phyloP scores from a whole-genome alignment of 2,797 vertebrate genomes.

The Gadopsis bispinosus region DNA sequence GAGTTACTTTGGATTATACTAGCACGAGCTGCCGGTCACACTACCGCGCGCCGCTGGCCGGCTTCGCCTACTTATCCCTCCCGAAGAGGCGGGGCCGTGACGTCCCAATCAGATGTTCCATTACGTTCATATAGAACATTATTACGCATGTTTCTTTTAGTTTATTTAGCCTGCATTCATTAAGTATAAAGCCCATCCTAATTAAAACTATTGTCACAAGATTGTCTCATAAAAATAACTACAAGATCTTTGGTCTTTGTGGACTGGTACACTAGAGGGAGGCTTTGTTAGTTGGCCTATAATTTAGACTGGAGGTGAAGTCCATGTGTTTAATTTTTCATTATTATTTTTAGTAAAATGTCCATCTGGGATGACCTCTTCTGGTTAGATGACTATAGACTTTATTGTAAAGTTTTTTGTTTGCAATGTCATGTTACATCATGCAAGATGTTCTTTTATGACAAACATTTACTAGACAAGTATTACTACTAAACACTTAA shows the following conservation, averaged over 20 bases:
- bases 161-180: background rate
- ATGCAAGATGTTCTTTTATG: background rate
- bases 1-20: rapidly evolving
- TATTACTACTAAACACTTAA: background rate
- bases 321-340: background rate
- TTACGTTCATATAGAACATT: background rate
- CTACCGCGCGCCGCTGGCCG: rapidly evolving
- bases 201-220: background rate
- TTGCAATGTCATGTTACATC: background rate
- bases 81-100: rapidly evolving
- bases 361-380: background rate
- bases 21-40: rapidly evolving
- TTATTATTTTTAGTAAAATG: background rate
- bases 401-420: background rate
- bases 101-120: too few relatives aligned
- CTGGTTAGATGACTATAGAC: background rate
- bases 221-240: background rate
- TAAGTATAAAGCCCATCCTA: background rate
- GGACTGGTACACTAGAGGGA: background rate
- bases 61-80: background rate
- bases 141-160: background rate
- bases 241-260: too few relatives aligned
- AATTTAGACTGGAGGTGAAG: too few relatives aligned
- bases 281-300: background rate
- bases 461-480: background rate